Evolutionary conservation across 2,888 invertebrate species (phyloP).

Genomic region (Rhimphoctona megacephalus): DNA sequence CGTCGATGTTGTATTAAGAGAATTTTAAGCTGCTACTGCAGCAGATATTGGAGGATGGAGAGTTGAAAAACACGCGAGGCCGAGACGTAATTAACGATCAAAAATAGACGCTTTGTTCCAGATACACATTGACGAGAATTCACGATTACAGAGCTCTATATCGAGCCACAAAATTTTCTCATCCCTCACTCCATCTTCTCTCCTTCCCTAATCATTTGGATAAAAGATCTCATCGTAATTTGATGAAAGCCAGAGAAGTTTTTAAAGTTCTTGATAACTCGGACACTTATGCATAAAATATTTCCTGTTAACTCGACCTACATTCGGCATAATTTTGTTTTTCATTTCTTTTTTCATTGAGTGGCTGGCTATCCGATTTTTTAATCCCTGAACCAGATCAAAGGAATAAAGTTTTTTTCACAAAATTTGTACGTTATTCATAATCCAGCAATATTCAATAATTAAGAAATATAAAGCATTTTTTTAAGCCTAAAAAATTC

Average conservation of each 20-base stretch:
- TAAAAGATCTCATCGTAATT: background rate
- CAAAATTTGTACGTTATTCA: too few species aligned
- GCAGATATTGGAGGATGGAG: background rate
- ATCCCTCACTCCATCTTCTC: background rate
- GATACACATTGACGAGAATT: too few species aligned
- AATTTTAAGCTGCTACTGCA: background rate
- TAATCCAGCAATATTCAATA: too few species aligned
- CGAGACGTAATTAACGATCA: constrained; percentile 39
- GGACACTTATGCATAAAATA: background rate
- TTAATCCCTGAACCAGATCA: background rate
- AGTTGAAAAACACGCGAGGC: constrained; percentile 17
- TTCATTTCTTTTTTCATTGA: background rate
- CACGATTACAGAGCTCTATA: too few species aligned
- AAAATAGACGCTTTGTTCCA: constrained; percentile 25
- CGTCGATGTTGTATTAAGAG: constrained; percentile 6
- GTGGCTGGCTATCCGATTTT: background rate
- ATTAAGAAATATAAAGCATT: too few species aligned
- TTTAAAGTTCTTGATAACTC: background rate
- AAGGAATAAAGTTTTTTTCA: background rate
- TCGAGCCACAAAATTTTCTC: background rate
- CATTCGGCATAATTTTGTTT: background rate
- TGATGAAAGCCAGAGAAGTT: background rate
- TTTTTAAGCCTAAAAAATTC: too few species aligned
- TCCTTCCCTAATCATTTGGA: background rate
- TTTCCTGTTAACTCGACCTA: background rate